phyloP scores from a whole-genome alignment of 2,888 invertebrate genomes.

The Scelioninae gen. 2 region DNA sequence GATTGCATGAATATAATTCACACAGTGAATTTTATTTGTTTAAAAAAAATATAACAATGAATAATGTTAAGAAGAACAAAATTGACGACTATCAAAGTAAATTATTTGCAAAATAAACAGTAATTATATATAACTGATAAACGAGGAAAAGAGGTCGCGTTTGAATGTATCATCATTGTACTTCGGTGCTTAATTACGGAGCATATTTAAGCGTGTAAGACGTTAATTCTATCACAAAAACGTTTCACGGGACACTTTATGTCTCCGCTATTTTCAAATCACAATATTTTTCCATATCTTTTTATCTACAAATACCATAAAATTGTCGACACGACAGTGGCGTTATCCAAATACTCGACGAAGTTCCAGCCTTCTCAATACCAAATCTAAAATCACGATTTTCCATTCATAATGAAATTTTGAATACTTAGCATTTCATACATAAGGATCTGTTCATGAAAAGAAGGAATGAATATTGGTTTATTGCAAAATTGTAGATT shows the following conservation, averaged over 20 bases:
- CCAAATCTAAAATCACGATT: too few relatives aligned
- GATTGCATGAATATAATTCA: too few relatives aligned
- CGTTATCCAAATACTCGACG: conserved; percentile 7
- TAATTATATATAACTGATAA: conserved; percentile 16
- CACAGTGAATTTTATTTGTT: too few relatives aligned
- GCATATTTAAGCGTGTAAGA: conserved; percentile 50
- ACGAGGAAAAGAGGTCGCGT: conserved; percentile 3
- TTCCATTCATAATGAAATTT: too few relatives aligned
- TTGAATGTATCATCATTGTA: conserved; percentile 47
- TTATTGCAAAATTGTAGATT: too few relatives aligned
- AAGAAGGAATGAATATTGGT: too few relatives aligned
- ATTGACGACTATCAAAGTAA: conserved; percentile 29
- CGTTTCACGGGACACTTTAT: conserved; percentile 14
- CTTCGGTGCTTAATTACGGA: conserved; percentile 52
- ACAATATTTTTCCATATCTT: conserved; percentile 39
- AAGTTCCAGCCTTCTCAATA: conserved; percentile 37
- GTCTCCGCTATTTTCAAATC: conserved; percentile 32
- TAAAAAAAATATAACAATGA: neutral
- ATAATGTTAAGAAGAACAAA: neutral
- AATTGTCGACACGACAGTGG: conserved; percentile 21
- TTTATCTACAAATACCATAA: conserved; percentile 35
- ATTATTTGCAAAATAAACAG: conserved; percentile 11
- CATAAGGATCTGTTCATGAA: neutral
- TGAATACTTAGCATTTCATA: neutral
- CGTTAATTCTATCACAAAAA: conserved; percentile 54